Percentiles rank a stretch among this genome's conserved stretches.
These are phyloP conservation scores for Magallana gigas DNA, from an alignment of 1,140 invertebrate genomes.

Conservation along the genomic window DNA sequence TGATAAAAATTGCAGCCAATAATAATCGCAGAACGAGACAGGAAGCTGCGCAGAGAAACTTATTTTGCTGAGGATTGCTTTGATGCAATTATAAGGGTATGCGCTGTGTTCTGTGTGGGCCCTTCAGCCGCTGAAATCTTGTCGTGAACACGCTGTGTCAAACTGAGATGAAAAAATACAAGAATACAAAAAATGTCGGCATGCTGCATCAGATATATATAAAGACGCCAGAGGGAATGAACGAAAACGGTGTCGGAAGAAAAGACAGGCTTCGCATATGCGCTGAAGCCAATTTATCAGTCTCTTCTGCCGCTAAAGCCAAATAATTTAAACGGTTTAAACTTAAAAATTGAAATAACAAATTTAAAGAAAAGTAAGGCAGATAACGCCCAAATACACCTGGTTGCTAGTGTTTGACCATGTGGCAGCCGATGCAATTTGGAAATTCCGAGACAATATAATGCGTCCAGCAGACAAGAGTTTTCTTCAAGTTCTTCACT, in stretches of 20 bases:
- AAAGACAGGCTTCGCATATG: neutral
- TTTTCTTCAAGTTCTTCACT: neutral
- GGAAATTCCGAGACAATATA: neutral
- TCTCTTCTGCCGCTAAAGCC: neutral
- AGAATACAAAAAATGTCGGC: conserved; percentile 11
- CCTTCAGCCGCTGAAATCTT: conserved; percentile 20
- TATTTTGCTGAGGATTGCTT: neutral
- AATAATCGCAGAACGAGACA: neutral
- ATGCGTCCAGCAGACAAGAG: conserved; percentile 8
- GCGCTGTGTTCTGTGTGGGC: conserved; percentile 24
- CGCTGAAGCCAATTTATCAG: neutral
- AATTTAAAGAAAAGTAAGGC: neutral
- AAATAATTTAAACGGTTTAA: neutral
- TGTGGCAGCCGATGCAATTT: conserved; percentile 4
- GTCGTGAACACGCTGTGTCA: conserved; percentile 20
- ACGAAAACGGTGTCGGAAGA: neutral
- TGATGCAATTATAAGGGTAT: conserved; percentile 31
- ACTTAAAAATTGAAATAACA: neutral
- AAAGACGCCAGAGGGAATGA: conserved; percentile 34
- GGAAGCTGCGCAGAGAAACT: conserved; percentile 22
- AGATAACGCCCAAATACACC: neutral
- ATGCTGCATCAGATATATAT: conserved; percentile 26
- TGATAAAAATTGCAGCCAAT: conserved; percentile 13
- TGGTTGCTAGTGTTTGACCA: neutral
- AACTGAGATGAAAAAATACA: conserved; percentile 29